Base-by-base conservation (phyloP, 2,113 vertebrate species). In the Vanacampus margaritifer region DNA sequence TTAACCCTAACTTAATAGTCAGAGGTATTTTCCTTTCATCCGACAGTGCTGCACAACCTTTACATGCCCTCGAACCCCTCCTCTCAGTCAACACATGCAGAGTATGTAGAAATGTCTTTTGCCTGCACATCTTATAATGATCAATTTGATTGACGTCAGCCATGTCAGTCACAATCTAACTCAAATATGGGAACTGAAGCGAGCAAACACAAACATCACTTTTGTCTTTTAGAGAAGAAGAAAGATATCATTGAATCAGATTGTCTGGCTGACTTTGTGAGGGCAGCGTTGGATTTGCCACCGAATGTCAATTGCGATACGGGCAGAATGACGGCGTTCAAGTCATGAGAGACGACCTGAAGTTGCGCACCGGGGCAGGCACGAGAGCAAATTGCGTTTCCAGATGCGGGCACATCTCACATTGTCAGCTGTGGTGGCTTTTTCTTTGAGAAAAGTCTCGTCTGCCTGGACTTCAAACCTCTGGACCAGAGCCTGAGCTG, bases 21-120 rank as follows among this genome's bases (percentile, higher is more conserved):
- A 1, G 36, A 64, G 63, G 37, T 75, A 68, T 79, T 71, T 82
- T 82, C 66, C 71, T 84, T 71, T 73, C 62, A 78, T 79, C 51
- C 68, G 60, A 73, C 69, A 75, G 67, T 69, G 39, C 64, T 72
- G 74, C 51, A 54, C 26, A 73, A 68, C 71, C 69, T 71, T 64
- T 67, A 53, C 3, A 0, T 68, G 41, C 16, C 61, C 68, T 69
- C 56, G 6, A 68, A n/a, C n/a, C 37, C 61, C 58, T 17, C 46
- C 48, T 2, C 67, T 24, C 23, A 32, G 35, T 59, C 17, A 16
- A 14, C 36, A n/a, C 12, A 14, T 39, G n/a, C 23, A 51, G 1
- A 3, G 21, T 51, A 23, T 23, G n/a, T 23, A 3, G n/a, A 10
- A 23, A 23, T 11, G 8, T 23, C 8, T 51, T 51, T 51, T 51